Conservation (phyloP, 2,797 vertebrate genomes). For the Pogoniulus pusillus region DNA sequence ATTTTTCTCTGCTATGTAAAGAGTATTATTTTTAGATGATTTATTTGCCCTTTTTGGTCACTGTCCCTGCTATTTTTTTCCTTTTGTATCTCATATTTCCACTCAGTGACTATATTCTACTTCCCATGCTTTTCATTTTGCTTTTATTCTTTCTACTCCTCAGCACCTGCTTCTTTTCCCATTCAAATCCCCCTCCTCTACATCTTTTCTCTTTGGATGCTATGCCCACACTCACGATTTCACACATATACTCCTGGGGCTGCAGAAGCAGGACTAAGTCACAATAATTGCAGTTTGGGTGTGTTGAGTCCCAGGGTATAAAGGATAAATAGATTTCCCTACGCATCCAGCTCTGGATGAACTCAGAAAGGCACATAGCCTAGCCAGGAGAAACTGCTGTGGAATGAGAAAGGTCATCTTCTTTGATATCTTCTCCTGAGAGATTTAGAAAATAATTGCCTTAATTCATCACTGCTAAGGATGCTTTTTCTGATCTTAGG, state of each 20-base stretch:
- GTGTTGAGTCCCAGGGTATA: background rate
- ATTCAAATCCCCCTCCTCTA: background rate
- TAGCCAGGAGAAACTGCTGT: background rate
- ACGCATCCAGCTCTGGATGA: rapidly evolving
- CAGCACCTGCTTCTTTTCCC: background rate
- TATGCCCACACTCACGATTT: background rate
- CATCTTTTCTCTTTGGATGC: background rate
- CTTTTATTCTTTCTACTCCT: background rate
- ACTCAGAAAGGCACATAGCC: background rate
- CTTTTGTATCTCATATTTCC: background rate
- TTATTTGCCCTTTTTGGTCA: background rate
- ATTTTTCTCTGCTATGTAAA: background rate
- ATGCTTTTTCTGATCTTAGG: background rate
- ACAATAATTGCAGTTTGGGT: background rate
- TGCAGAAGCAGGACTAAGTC: background rate
- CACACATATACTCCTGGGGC: background rate
- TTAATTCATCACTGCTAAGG: background rate
- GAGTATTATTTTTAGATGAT: background rate
- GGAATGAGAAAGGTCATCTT: background rate
- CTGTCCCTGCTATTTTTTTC: background rate
- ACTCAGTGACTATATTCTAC: background rate
- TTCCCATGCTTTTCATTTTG: background rate
- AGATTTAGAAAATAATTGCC: background rate
- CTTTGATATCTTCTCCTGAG: background rate
- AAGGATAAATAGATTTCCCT: background rate